A percentile compares a stretch with the other conserved stretches of the same genome.
Evolutionary conservation across 2,797 vertebrate species (phyloP).

Genomic region (Parotocinclus haroldoi): DNA sequence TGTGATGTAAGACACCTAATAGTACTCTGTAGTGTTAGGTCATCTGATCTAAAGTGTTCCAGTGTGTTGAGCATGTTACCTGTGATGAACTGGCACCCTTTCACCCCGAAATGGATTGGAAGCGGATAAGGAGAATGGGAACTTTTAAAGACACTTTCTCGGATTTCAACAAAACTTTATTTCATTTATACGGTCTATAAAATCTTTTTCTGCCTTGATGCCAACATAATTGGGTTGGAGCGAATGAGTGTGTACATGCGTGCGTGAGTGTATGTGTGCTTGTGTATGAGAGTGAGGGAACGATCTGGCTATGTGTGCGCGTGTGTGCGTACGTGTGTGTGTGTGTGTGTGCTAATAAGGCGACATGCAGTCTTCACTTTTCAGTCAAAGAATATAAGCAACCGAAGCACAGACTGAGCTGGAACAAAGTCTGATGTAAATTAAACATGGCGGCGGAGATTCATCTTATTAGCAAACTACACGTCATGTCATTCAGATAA

Average conservation of each 20-base stretch:
- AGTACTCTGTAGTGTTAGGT: too few relatives aligned
- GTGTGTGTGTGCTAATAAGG: constrained; percentile 68
- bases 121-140: too few relatives aligned
- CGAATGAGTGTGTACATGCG: constrained; percentile 33
- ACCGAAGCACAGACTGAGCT: constrained; percentile 39
- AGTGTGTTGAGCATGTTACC: too few relatives aligned
- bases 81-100: too few relatives aligned
- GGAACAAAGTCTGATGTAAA: constrained; percentile 38
- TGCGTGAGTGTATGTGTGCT: constrained; percentile 20
- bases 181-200: constrained; percentile 75
- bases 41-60: too few relatives aligned
- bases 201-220: constrained; percentile 75
- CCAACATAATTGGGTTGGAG: constrained; percentile 61
- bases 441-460: constrained; percentile 36
- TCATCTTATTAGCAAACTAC: constrained; percentile 36
- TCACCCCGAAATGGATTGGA: too few relatives aligned
- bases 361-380: constrained; percentile 77
- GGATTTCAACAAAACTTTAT: constrained; percentile 57
- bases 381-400: constrained; percentile 61
- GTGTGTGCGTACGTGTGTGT: constrained; percentile 1
- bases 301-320: not conserved
- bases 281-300: constrained; percentile 3
- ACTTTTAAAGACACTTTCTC: too few relatives aligned
- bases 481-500: constrained; percentile 36
- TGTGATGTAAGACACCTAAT: too few relatives aligned